These are phyloP conservation scores for Bombyx mandarina DNA, from an alignment of 1,140 invertebrate genomes.

Conservation along the genomic window DNA sequence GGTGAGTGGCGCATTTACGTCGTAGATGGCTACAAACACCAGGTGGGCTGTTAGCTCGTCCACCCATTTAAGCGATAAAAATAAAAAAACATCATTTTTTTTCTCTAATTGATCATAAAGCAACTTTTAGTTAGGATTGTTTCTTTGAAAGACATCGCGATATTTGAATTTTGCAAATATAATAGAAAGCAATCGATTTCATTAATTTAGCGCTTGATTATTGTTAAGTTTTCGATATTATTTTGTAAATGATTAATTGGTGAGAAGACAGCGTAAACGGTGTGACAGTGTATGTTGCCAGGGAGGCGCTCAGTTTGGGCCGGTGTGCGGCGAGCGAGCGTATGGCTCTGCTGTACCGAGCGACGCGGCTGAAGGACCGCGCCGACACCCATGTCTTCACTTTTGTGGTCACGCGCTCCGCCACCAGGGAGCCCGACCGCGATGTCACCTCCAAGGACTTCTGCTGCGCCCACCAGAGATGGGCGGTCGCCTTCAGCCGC, in stretches of 20 bases:
- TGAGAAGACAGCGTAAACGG: background rate
- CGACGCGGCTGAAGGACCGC: conserved; percentile 87
- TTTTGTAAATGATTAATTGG: background rate
- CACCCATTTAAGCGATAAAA: no score
- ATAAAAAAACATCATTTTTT: no score
- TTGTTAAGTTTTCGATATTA: background rate
- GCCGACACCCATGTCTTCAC: conserved; percentile 89
- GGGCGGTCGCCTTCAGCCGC: conserved; percentile 88
- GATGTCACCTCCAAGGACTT: conserved; percentile 90
- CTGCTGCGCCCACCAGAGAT: conserved; percentile 87
- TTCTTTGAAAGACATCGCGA: no score
- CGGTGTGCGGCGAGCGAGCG: conserved; percentile 35
- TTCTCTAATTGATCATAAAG: no score
- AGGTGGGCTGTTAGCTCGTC: no score
- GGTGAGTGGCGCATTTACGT: no score
- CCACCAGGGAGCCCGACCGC: conserved; percentile 83
- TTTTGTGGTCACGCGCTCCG: conserved; percentile 85
- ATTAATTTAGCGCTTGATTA: background rate
- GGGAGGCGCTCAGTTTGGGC: conserved; percentile 39
- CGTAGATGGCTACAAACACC: no score
- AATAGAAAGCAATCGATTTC: background rate
- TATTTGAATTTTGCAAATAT: no score
- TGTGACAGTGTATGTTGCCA: conserved; percentile 9
- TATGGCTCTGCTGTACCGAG: conserved; percentile 89
- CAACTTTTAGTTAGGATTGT: no score